Conservation (phyloP, 2,888 invertebrate species). For the Meandrusa payeni region DNA sequence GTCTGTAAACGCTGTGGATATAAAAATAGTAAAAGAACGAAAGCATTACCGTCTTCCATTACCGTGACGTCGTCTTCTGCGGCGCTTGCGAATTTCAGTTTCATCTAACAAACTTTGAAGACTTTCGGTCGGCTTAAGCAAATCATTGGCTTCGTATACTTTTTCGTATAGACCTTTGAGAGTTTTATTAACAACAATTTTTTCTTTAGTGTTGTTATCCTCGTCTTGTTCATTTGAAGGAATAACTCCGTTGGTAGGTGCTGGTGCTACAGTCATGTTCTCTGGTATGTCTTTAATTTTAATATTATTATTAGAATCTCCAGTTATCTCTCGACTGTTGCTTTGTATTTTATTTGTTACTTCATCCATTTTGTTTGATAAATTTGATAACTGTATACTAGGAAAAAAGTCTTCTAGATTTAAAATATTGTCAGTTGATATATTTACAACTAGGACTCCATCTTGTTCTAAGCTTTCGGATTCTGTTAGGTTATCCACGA, state of each 20-base stretch:
- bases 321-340: conserved; percentile 77
- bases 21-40: neutral
- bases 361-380: conserved; percentile 69
- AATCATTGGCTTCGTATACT: conserved; percentile 48
- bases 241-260: conserved; percentile 70
- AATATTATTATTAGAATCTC: conserved; percentile 66
- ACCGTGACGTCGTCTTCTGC: conserved; percentile 64
- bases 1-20: neutral
- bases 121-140: conserved; percentile 66
- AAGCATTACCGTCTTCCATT: conserved; percentile 62
- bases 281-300: conserved; percentile 68
- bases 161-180: conserved; percentile 44
- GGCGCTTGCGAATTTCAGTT: conserved; percentile 41
- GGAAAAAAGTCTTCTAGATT: conserved; percentile 71
- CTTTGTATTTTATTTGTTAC: conserved; percentile 78
- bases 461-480: conserved; percentile 75
- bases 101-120: conserved; percentile 59
- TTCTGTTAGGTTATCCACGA: conserved; percentile 66
- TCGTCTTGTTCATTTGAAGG: conserved; percentile 62
- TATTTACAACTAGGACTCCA: conserved; percentile 70
- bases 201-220: conserved; percentile 39
- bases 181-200: conserved; percentile 47
- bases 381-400: conserved; percentile 60
- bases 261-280: conserved; percentile 69
- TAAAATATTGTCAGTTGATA: conserved; percentile 68